phyloP scores from a whole-genome alignment of 2,113 vertebrate species.

The Megaceryle maxima region DNA sequence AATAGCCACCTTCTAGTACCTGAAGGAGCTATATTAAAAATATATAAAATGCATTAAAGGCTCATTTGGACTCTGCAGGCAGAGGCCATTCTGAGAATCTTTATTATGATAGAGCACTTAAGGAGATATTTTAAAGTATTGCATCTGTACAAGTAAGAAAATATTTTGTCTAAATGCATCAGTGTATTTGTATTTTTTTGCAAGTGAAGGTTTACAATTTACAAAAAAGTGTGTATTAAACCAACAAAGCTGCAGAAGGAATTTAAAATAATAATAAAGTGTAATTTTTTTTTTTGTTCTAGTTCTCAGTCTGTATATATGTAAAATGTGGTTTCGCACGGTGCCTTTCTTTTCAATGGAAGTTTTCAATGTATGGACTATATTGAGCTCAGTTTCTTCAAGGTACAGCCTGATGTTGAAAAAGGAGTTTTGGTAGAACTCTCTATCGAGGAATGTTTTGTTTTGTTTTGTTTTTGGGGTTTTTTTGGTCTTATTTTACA shows the following conservation, averaged over 20 bases:
- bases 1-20: too few species aligned
- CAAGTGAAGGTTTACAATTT: constrained; percentile 99
- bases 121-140: constrained; percentile 94
- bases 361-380: constrained; percentile 77
- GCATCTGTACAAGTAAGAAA: constrained; percentile 94
- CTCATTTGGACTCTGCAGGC: constrained; percentile 96
- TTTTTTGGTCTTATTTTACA: constrained; percentile 75
- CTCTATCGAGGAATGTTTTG: constrained; percentile 68
- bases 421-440: constrained; percentile 73
- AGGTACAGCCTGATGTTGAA: constrained; percentile 79
- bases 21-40: constrained; percentile 91
- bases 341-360: constrained; percentile 84
- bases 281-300: constrained; percentile 77
- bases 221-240: constrained; percentile 92
- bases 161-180: constrained; percentile 95
- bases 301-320: constrained; percentile 84
- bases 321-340: constrained; percentile 81
- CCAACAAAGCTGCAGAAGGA: constrained; percentile 84
- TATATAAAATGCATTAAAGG: constrained; percentile 86
- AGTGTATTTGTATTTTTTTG: constrained; percentile 94
- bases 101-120: constrained; percentile 88
- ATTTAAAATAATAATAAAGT: constrained; percentile 78
- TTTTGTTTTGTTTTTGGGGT: neutral
- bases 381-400: constrained; percentile 72
- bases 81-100: constrained; percentile 88